Evolutionary conservation across 2,113 vertebrate genomes (phyloP).

Genomic region (Microcebus griseorufus): DNA sequence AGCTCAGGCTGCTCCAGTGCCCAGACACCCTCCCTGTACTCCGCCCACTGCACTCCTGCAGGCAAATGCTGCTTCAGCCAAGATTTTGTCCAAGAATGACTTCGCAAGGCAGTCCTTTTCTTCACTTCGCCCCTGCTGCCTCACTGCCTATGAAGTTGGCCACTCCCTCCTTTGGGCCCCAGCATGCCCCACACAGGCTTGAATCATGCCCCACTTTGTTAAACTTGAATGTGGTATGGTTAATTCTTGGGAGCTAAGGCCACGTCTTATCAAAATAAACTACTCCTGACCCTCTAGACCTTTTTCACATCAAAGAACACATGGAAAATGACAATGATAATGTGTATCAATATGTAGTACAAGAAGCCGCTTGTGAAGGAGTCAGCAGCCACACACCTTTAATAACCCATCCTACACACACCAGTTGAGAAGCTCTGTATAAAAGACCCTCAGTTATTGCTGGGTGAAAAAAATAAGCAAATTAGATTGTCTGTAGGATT

Average conservation of each 20-base stretch:
- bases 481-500: not conserved
- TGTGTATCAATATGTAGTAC: not conserved
- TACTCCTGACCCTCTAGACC: not conserved
- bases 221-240: not conserved
- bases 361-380: not conserved
- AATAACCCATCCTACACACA: not conserved
- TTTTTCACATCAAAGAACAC: not conserved
- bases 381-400: not conserved
- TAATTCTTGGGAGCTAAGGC: not conserved
- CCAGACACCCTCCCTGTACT: fast-evolving
- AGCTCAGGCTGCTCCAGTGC: not conserved
- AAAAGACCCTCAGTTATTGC: not conserved
- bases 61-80: not conserved
- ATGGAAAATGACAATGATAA: not conserved
- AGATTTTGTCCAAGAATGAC: not conserved
- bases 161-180: not conserved
- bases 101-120: not conserved
- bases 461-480: not conserved
- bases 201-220: not conserved
- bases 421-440: not conserved
- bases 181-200: too few relatives aligned
- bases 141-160: not conserved
- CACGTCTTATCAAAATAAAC: not conserved
- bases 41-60: fast-evolving
- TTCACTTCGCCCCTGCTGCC: not conserved